Percentiles rank a stretch among this genome's conserved stretches.
phyloP scores from a whole-genome alignment of 2,888 invertebrate genomes.

The Pyrgus malvae region DNA sequence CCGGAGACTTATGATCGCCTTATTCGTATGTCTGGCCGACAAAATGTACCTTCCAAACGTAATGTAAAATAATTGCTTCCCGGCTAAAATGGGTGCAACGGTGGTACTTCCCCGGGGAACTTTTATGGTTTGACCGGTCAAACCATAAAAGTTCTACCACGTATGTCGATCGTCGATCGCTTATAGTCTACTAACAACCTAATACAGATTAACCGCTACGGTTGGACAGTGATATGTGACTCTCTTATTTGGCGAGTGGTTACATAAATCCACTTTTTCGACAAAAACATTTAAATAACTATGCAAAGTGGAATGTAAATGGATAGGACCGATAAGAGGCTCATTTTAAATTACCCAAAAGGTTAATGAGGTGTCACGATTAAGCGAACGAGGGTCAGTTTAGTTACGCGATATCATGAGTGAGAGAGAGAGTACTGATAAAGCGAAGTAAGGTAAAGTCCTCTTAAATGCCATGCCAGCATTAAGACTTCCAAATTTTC shows the following conservation, averaged over 20 bases:
- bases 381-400: conserved; percentile 8
- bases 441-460: too few relatives aligned
- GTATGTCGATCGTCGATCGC: neutral
- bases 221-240: conserved; percentile 34
- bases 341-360: conserved; percentile 29
- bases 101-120: too few relatives aligned
- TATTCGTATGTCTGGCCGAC: too few relatives aligned
- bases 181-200: neutral
- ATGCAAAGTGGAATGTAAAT: conserved; percentile 21
- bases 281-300: conserved; percentile 14
- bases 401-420: neutral
- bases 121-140: too few relatives aligned
- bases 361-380: conserved; percentile 33
- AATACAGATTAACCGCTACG: conserved; percentile 34
- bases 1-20: too few relatives aligned
- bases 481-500: too few relatives aligned
- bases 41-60: too few relatives aligned
- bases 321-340: conserved; percentile 27
- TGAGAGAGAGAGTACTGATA: conserved; percentile 3
- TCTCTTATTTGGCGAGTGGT: conserved; percentile 28
- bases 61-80: too few relatives aligned
- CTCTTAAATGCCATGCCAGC: too few relatives aligned
- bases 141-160: too few relatives aligned
- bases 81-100: too few relatives aligned
- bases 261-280: conserved; percentile 20